These are phyloP conservation scores for Amiota communis DNA, from an alignment of 2,888 invertebrate species.

Conservation along the genomic window DNA sequence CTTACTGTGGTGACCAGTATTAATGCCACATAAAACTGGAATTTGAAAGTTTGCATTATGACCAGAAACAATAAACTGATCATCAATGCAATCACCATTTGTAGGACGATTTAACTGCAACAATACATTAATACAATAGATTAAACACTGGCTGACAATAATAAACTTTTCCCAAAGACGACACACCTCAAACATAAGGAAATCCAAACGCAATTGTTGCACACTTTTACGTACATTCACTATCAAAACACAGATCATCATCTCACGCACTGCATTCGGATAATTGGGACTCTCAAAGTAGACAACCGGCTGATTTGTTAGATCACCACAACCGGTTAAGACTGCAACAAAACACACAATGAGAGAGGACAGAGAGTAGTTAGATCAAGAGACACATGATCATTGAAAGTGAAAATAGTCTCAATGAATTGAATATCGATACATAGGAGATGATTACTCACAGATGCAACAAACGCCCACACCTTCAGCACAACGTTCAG, in stretches of 20 bases:
- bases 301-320: conserved; percentile 77
- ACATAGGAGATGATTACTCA: conserved; percentile 73
- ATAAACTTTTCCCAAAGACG: conserved; percentile 52
- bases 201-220: conserved; percentile 81
- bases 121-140: neutral
- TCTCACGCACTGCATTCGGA: conserved; percentile 76
- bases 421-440: neutral
- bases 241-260: conserved; percentile 79
- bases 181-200: conserved; percentile 80
- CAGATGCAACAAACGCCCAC: conserved; percentile 84
- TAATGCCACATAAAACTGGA: conserved; percentile 83
- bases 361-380: neutral
- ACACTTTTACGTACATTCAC: conserved; percentile 77
- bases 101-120: conserved; percentile 79
- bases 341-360: conserved; percentile 73
- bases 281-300: conserved; percentile 84
- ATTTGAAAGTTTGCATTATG: conserved; percentile 81
- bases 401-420: neutral
- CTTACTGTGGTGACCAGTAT: conserved; percentile 84
- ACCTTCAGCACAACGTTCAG: conserved; percentile 82
- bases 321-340: conserved; percentile 79
- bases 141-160: too few relatives aligned
- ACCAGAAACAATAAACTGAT: conserved; percentile 82
- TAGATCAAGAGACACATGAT: neutral
- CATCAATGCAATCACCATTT: conserved; percentile 80